Base-by-base conservation (phyloP, 1,140 invertebrate species). In the Nylanderia fulva region DNA sequence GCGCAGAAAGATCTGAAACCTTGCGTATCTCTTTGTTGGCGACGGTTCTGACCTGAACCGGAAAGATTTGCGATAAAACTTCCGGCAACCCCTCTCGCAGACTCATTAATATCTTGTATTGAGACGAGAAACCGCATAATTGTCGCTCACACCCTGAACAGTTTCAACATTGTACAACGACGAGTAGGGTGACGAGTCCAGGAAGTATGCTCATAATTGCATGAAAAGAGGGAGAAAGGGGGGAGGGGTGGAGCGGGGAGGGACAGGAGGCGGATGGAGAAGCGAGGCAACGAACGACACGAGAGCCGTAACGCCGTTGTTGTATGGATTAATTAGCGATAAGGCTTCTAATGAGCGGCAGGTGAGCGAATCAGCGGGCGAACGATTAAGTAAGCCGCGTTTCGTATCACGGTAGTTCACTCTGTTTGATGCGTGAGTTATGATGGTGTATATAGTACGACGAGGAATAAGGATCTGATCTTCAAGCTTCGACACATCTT, bases 251-350 rank as follows among this genome's bases (percentile, higher is more conserved):
- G 45, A 24, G 5, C 2, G 48, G 29, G 6, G 58, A 48, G 13
- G 42, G 54, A 27, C 11, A 24, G 18, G n/a, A 54, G 69, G 11
- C 21, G 74, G 18, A 85, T 63, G 52, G 77, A 69, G 75, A 77
- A 72, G 75, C 68, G 66, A 92, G 88, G 86, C 88, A 93, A 91
- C 88, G 90, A 92, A 93, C 93, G 93, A 94, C 94, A 94, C 93
- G 92, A 92, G 92, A 94, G 91, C 94, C 94, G 92, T 94, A 92
- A 94, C 93, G 94, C 92, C 84, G 90, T 92, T 90, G 91, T 92
- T 92, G 91, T 94, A 93, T 91, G 93, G 93, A 95, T 94, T 94
- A 95, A 95, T 95, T 94, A 94, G 93, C 93, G 94, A 94, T 95
- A 94, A 94, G 94, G 91, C 91, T 93, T 94, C 93, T 94, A 95